Conservation (phyloP, 2,113 vertebrate genomes). For the Barbus barbus region DNA sequence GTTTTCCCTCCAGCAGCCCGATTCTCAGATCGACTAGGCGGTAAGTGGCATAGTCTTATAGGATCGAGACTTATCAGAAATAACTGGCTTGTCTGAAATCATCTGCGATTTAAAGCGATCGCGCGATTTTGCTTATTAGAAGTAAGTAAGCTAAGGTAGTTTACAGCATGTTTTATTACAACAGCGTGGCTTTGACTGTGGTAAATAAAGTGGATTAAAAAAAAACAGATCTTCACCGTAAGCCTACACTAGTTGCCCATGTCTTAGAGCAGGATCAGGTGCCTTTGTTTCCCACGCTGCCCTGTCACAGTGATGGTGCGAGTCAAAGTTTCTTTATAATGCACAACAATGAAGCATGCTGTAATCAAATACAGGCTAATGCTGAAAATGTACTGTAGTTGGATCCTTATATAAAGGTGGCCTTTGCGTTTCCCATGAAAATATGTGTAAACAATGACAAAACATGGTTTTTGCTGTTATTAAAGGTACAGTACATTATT, state of each 20-base stretch:
- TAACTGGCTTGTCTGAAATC: neutral
- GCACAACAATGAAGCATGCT: neutral
- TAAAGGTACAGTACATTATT: too few relatives aligned
- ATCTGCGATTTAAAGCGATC: neutral
- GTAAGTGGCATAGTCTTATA: neutral
- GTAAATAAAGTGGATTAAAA: neutral
- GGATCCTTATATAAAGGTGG: neutral
- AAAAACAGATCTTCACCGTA: neutral
- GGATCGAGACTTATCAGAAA: neutral
- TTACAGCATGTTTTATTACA: neutral
- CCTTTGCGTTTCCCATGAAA: neutral
- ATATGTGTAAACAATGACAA: neutral
- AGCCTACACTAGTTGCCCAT: neutral
- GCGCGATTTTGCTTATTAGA: neutral
- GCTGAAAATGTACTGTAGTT: neutral
- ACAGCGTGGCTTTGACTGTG: neutral
- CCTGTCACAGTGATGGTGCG: conserved; percentile 12
- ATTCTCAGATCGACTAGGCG: neutral
- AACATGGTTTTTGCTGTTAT: neutral
- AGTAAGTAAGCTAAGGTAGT: neutral
- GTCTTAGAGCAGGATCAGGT: conserved; percentile 16
- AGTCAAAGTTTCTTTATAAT: neutral
- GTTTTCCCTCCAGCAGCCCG: neutral
- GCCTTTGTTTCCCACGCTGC: conserved; percentile 55
- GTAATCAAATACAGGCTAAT: neutral